Conservation (phyloP, 2,797 vertebrate species). For the Sciaenops ocellatus region DNA sequence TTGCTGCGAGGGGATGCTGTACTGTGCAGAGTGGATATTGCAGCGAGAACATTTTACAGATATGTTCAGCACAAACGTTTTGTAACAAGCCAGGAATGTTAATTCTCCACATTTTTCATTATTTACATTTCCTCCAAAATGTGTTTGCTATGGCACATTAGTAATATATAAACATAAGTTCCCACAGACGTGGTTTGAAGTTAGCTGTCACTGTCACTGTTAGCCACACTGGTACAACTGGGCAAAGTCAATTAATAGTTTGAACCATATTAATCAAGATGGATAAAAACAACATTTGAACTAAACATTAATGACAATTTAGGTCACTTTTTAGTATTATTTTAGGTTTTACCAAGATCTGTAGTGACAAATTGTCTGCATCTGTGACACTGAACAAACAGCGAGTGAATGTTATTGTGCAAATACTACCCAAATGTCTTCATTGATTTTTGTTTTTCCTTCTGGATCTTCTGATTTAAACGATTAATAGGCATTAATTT, state of each 20-base stretch:
- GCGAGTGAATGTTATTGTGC: not conserved
- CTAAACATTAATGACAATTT: not conserved
- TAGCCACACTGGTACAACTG: not conserved
- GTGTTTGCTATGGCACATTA: not conserved
- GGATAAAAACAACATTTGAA: not conserved
- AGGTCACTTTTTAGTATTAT: not conserved
- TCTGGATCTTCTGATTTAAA: not conserved
- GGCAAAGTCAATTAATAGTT: too few species aligned
- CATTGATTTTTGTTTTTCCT: not conserved
- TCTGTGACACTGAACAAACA: not conserved
- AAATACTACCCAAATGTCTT: not conserved
- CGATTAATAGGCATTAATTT: not conserved
- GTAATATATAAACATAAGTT: not conserved
- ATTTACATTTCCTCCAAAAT: not conserved
- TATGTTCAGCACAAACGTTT: not conserved
- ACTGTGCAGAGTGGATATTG: not conserved
- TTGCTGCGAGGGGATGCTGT: not conserved
- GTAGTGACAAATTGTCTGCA: not conserved
- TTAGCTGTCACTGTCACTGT: not conserved
- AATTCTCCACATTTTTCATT: not conserved
- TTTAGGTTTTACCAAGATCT: not conserved
- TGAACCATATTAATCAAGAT: not conserved
- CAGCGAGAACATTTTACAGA: not conserved
- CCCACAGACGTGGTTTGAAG: not conserved
- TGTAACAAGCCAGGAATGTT: not conserved